Percentiles rank a stretch among this genome's conserved stretches.
phyloP scores from a whole-genome alignment of 30 jellyfish, hydroid and myxozoan species.

The Chrysaora quinquecirrha region DNA sequence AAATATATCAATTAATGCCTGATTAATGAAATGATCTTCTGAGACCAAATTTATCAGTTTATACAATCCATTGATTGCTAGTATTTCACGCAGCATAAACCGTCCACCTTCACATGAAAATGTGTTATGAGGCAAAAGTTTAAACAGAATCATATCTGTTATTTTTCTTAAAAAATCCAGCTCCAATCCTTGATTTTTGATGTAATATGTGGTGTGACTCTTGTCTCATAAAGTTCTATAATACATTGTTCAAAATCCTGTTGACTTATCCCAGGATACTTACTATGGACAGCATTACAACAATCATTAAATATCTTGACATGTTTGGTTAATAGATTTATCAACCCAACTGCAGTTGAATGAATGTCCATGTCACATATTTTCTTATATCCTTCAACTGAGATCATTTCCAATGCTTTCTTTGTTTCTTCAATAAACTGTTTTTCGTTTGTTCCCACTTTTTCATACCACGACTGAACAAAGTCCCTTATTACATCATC shows the following conservation, averaged over 20 bases:
- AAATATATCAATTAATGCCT: conserved; percentile 81
- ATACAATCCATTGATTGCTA: conserved; percentile 83
- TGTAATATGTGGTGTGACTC: conserved; percentile 67
- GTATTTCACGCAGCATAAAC: conserved; percentile 87
- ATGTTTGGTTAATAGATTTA: conserved; percentile 78
- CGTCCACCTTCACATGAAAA: conserved; percentile 96
- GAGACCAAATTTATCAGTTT: conserved; percentile 73
- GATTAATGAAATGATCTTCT: conserved; percentile 78
- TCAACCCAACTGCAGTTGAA: conserved; percentile 59
- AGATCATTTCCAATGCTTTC: conserved; percentile 67
- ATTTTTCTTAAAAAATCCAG: conserved; percentile 76
- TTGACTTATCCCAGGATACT: conserved; percentile 84
- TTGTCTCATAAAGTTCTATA: conserved; percentile 87
- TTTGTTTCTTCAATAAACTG: conserved; percentile 78
- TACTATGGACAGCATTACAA: conserved; percentile 75
- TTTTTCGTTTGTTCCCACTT: conserved; percentile 83
- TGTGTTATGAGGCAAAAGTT: conserved; percentile 66
- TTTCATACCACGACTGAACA: conserved; percentile 83
- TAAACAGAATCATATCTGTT: conserved; percentile 77
- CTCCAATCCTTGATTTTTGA: conserved; percentile 84
- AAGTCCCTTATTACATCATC: conserved; percentile 80
- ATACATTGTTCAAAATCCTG: conserved; percentile 81
- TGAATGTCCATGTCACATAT: conserved; percentile 65
- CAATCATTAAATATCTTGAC: conserved; percentile 83
- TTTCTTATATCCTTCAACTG: conserved; percentile 63